Evolutionary conservation across 2,113 vertebrate genomes (phyloP).

Genomic region (Xiphophorus couchianus): DNA sequence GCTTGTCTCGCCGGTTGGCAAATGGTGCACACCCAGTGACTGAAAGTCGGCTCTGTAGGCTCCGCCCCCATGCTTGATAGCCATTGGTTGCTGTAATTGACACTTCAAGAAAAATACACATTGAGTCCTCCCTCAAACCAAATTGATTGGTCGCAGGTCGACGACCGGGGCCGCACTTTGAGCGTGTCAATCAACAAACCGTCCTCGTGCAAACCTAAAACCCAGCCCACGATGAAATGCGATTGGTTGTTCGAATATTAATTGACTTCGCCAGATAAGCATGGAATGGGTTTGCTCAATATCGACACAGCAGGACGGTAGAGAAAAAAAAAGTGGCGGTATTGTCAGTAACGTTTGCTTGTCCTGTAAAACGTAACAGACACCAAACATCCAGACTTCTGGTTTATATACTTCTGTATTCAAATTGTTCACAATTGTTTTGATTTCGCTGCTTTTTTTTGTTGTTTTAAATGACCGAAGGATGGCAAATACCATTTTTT

Average conservation of each 20-base stretch:
- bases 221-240: slow-evolving; percentile 71
- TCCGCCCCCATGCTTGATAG: slow-evolving; percentile 15
- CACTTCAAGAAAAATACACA: slow-evolving; percentile 24
- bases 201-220: slow-evolving; percentile 68
- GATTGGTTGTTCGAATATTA: slow-evolving; percentile 59
- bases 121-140: slow-evolving; percentile 17
- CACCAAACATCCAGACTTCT: no score
- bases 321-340: not conserved
- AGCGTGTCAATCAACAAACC: slow-evolving; percentile 59
- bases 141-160: slow-evolving; percentile 55
- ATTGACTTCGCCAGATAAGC: not conserved
- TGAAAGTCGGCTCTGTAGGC: not conserved
- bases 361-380: no score
- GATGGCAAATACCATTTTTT: no score
- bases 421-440: no score
- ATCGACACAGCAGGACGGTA: slow-evolving; percentile 2
- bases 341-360: not conserved
- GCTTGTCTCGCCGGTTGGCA: not conserved
- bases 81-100: slow-evolving; percentile 49
- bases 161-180: slow-evolving; percentile 43
- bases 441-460: no score
- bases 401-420: no score
- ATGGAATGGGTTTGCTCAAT: slow-evolving; percentile 14
- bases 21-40: slow-evolving; percentile 28
- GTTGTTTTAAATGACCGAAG: no score